These are phyloP conservation scores for Patagioenas fasciata DNA, from an alignment of 2,113 vertebrate species.

Conservation along the genomic window DNA sequence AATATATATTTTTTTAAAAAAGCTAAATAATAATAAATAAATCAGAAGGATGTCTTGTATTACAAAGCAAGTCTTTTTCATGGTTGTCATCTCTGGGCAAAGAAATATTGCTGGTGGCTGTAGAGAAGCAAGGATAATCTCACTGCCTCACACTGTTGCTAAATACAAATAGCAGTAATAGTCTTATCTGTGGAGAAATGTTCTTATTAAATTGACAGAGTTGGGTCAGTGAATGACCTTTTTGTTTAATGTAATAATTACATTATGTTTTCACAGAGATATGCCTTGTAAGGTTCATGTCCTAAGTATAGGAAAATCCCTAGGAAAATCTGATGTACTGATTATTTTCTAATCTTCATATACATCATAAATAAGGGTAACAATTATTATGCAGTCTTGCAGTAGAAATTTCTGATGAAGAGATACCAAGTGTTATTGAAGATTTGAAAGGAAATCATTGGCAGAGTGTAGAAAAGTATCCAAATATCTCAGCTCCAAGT, in stretches of 20 bases:
- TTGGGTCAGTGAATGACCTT: slow-evolving; percentile 4
- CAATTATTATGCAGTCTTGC: neutral
- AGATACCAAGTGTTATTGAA: neutral
- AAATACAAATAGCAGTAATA: neutral
- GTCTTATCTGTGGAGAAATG: neutral
- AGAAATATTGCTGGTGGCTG: neutral
- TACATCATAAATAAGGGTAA: neutral
- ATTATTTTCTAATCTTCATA: neutral
- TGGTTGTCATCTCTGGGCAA: neutral
- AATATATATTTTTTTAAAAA: neutral
- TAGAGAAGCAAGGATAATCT: neutral
- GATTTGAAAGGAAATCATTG: neutral
- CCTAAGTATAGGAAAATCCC: neutral
- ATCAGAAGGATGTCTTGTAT: neutral
- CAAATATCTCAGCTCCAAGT: neutral
- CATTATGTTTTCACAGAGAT: neutral
- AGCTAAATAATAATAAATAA: neutral
- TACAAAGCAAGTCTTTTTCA: neutral
- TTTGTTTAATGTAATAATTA: slow-evolving; percentile 28
- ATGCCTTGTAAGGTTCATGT: neutral
- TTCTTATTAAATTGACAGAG: slow-evolving; percentile 5
- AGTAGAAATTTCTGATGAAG: neutral
- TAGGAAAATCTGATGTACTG: neutral
- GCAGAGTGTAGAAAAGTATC: neutral
- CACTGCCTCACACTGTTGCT: neutral